Evolutionary conservation across 1,140 invertebrate species (phyloP).

Genomic region (Drosophila saltans): DNA sequence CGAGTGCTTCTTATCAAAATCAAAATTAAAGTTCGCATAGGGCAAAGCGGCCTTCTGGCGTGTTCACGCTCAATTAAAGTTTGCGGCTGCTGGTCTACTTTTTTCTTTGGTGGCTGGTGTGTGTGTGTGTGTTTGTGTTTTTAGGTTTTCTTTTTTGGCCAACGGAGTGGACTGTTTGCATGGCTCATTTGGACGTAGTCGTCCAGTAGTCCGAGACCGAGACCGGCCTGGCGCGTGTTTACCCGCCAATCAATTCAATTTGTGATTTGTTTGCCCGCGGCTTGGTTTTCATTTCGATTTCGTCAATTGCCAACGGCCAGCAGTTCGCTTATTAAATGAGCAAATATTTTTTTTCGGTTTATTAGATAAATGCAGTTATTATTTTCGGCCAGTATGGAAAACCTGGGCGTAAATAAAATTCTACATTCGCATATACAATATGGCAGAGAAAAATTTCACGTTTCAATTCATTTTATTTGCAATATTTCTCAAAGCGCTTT

Average conservation of each 20-base stretch:
- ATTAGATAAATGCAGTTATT: slow-evolving; percentile 59
- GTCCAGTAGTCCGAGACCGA: slow-evolving; percentile 5
- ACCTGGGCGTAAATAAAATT: slow-evolving; percentile 8
- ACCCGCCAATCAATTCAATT: slow-evolving; percentile 64
- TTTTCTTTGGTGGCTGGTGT: background rate
- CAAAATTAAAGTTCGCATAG: slow-evolving; percentile 46
- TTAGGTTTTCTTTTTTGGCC: slow-evolving; percentile 13
- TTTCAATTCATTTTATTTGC: background rate
- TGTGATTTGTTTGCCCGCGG: slow-evolving; percentile 54
- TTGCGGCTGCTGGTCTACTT: slow-evolving; percentile 36
- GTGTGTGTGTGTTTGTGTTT: too few relatives aligned
- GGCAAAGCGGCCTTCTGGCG: slow-evolving; percentile 38
- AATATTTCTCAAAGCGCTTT: background rate
- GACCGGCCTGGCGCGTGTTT: slow-evolving; percentile 42
- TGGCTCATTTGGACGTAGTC: slow-evolving; percentile 24
- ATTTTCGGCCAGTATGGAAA: slow-evolving; percentile 34
- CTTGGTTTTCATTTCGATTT: slow-evolving; percentile 36
- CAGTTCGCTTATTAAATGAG: slow-evolving; percentile 49
- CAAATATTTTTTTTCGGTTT: slow-evolving; percentile 51
- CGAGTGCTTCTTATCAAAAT: slow-evolving; percentile 59
- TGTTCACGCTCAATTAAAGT: slow-evolving; percentile 66
- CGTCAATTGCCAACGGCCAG: slow-evolving; percentile 34
- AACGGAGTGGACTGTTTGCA: slow-evolving; percentile 25
- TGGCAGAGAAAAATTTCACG: background rate
- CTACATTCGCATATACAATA: slow-evolving; percentile 23